Evolutionary conservation across 2,888 invertebrate genomes (phyloP), one percentile per base, ranked within the genome.

Genomic region (Yponomeuta cagnagella): DNA sequence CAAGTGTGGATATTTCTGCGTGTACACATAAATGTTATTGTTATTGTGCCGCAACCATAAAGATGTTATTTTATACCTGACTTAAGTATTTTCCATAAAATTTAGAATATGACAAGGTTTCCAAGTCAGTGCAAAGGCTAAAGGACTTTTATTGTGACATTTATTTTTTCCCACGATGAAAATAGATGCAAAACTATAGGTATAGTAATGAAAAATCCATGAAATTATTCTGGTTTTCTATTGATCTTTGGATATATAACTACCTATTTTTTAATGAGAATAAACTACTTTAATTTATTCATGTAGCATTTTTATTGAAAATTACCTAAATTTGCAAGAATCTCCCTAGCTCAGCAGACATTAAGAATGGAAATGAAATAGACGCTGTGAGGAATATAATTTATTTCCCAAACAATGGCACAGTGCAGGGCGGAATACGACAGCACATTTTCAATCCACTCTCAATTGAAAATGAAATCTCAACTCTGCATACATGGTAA

Each of bases 181-280:
- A 64, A 64, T 23, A 4, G 64, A 64, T 64, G 10, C 2, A 15
- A 15, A 58, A 58, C 15, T 58, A 58, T 58, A 58, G 12, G 72
- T 72, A 74, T 75, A 72, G 78, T 77, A 78, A 78, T 77, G 76
- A 78, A 76, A 78, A 76, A 77, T 76, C 76, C 73, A 71, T 70
- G 75, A 78, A 77, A 77, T 30, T 78, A 83, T 84, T 86, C 87
- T 89, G 82, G 84, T 89, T 90, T 88, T 90, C 85, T 89, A 87
- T 86, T 84, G 84, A 83, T 87, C 87, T 87, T 84, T 86, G 84
- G 84, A 87, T 83, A 88, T 6, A 43, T 43, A 8, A 43, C 43
- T 43, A 43, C 84, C 83, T 90, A 90, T 91, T 91, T 87, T 90
- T 86, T 90, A 89, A 68, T 63, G 48, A 71, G 68, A 71, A 63